Evolutionary conservation across 2,113 vertebrate species (phyloP).

Genomic region (Nothocercus julius): DNA sequence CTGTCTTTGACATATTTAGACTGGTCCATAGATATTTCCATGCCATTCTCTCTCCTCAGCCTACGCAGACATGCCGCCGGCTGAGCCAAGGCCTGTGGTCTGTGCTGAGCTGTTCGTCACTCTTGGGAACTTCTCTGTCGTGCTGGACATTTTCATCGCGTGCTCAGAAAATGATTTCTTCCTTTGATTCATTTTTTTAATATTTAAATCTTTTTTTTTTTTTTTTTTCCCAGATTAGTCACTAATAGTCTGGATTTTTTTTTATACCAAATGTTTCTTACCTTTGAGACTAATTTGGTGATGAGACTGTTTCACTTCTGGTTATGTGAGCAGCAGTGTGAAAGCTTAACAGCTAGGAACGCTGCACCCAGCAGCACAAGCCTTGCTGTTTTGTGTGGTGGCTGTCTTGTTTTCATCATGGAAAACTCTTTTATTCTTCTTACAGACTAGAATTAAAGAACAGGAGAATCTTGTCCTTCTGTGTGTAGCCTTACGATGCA

Average conservation of each 20-base stretch:
- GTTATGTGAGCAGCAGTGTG: background rate
- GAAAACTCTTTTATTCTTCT: no score
- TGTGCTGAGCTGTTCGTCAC: accelerated
- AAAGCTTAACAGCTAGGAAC: background rate
- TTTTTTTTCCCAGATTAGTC: background rate
- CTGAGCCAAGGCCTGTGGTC: background rate
- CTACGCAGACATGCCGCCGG: accelerated
- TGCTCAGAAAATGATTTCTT: background rate
- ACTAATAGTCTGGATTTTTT: background rate
- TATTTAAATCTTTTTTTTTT: background rate
- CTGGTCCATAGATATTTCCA: no score
- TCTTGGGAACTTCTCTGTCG: background rate
- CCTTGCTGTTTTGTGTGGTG: background rate
- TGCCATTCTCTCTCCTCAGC: background rate
- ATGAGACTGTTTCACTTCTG: background rate
- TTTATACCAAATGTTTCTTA: background rate
- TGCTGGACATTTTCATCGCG: background rate
- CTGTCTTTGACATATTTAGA: background rate
- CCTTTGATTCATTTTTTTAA: background rate
- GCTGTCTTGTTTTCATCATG: background rate
- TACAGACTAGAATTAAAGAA: no score
- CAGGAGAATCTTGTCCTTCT: no score
- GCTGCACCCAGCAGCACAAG: background rate
- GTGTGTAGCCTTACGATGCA: no score
- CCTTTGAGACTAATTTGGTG: background rate